These are phyloP conservation scores for Gymnothorax reevesii DNA, from an alignment of 2,797 vertebrate species.

Conservation along the genomic window DNA sequence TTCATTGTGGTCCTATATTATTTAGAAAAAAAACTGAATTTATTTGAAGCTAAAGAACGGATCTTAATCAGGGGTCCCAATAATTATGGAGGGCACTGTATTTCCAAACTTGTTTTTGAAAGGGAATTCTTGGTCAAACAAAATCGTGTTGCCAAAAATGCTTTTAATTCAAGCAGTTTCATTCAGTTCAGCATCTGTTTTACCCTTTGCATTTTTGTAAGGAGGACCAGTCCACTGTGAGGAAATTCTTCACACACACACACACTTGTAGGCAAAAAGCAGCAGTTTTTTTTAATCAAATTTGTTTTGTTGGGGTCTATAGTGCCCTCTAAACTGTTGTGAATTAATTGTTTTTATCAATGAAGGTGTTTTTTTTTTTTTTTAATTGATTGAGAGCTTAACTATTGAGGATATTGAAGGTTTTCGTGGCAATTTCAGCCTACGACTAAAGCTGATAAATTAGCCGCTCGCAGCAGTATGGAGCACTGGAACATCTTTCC, in stretches of 20 bases:
- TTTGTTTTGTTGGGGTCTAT: not conserved
- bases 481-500: too few relatives aligned
- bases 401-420: not conserved
- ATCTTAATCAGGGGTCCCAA: too few relatives aligned
- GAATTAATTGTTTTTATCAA: not conserved
- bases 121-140: conserved; percentile 16
- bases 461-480: too few relatives aligned
- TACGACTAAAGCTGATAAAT: not conserved
- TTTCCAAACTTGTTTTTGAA: not conserved
- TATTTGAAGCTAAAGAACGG: too few relatives aligned
- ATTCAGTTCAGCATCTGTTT: not conserved
- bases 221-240: not conserved
- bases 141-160: not conserved
- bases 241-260: not conserved
- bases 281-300: not conserved
- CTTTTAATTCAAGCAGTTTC: not conserved
- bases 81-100: too few relatives aligned
- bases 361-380: too few relatives aligned
- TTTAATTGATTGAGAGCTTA: too few relatives aligned
- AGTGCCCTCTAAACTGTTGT: too few relatives aligned
- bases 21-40: too few relatives aligned
- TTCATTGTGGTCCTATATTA: too few relatives aligned
- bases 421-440: too few relatives aligned
- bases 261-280: not conserved
- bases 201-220: not conserved